Conservation (phyloP, 2,888 invertebrate species). For the Noctua fimbriata region DNA sequence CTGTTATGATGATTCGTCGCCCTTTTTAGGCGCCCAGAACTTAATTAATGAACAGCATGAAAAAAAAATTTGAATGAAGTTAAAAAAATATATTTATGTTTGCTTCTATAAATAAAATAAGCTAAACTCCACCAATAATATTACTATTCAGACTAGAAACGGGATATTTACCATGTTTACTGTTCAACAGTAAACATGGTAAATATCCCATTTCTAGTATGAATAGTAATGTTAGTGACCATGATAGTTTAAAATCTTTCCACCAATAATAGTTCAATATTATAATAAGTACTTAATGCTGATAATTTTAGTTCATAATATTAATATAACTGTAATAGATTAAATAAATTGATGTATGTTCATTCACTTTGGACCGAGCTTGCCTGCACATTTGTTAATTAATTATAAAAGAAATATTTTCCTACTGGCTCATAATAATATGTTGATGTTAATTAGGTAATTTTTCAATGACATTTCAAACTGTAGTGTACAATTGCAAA, state of each 20-base stretch:
- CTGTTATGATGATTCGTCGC: neutral
- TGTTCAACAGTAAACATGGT: too few species aligned
- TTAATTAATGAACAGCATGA: neutral
- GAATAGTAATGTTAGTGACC: too few species aligned
- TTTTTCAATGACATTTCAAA: constrained; percentile 75
- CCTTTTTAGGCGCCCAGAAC: neutral
- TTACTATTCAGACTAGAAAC: too few species aligned
- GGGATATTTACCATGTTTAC: too few species aligned
- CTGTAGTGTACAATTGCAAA: constrained; percentile 59
- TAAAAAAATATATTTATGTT: neutral
- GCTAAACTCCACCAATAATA: constrained; percentile 30
- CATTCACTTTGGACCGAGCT: constrained; percentile 76
- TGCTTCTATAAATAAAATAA: neutral
- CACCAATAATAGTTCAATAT: constrained; percentile 33
- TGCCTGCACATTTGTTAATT: constrained; percentile 84
- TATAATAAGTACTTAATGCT: constrained; percentile 55
- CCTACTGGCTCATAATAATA: constrained; percentile 77
- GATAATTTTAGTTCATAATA: constrained; percentile 46
- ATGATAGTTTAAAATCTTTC: too few species aligned
- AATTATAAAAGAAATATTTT: constrained; percentile 84
- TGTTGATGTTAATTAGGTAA: constrained; percentile 74
- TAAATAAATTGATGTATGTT: constrained; percentile 45
- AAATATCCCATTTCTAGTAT: too few species aligned
- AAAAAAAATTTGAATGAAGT: neutral
- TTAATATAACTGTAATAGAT: constrained; percentile 47